Base-by-base conservation (phyloP, 1,140 invertebrate genomes). In the Oryzaephilus surinamensis region DNA sequence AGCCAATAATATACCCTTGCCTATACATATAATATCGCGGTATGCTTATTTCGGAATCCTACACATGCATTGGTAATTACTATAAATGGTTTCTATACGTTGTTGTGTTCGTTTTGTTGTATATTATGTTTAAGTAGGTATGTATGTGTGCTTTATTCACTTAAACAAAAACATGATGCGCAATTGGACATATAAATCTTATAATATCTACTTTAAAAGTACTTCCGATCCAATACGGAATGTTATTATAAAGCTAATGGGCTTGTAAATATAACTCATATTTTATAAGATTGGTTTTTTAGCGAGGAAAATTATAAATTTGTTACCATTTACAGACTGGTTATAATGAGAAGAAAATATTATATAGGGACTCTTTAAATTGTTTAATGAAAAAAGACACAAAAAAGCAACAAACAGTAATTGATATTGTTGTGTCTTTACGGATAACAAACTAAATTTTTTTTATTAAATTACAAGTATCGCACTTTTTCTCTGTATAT, bases 51-150 rank as follows among this genome's bases (percentile, higher is more conserved):
- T 54, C 49, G 51, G 51, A 54, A 54, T 54, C 49, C 51, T 48
- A 49, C 46, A 48, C 49, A 46, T 46, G 48, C 51, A 46, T 54
- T 54, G n/a, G 51, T 54, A 54, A 54, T 54, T 54, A 54, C 40
- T 46, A 23, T 54, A 54, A 54, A 51, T 46, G 51, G 46, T 51
- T 44, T 46, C 4, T 32, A 35, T n/a, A n/a, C n/a, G n/a, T n/a
- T n/a, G n/a, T n/a, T n/a, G n/a, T n/a, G n/a, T n/a, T n/a, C n/a
- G n/a, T n/a, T n/a, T n/a, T n/a, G n/a, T n/a, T n/a, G n/a, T n/a
- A n/a, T n/a, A n/a, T n/a, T n/a, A n/a, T n/a, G n/a, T n/a, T n/a
- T n/a, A n/a, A n/a, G n/a, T n/a, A n/a, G n/a, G n/a, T n/a, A n/a
- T n/a, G n/a, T n/a, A n/a, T n/a, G n/a, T n/a, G n/a, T n/a, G n/a